Evolutionary conservation across 2,888 invertebrate genomes (phyloP).

Genomic region (Hipparchia semele): DNA sequence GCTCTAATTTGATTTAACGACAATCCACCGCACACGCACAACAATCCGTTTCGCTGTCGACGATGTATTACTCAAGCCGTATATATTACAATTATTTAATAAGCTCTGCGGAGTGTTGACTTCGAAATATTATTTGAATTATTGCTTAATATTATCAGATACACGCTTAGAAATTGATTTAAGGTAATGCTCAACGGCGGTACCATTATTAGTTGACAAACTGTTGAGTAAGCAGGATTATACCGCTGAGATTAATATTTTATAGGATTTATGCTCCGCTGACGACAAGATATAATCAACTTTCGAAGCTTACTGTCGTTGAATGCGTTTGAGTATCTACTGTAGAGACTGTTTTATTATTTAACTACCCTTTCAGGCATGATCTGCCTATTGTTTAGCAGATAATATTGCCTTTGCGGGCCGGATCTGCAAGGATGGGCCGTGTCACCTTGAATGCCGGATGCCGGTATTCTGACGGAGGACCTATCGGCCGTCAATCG

Average conservation of each 20-base stretch:
- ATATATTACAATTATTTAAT: constrained; percentile 31
- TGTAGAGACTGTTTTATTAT: constrained; percentile 24
- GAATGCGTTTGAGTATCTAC: constrained; percentile 9
- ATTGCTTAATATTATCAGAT: constrained; percentile 25
- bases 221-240: constrained; percentile 20
- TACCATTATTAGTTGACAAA: constrained; percentile 22
- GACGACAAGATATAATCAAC: constrained; percentile 20
- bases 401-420: constrained; percentile 51
- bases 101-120: constrained; percentile 24
- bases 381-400: constrained; percentile 45
- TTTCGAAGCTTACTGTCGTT: constrained; percentile 1
- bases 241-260: constrained; percentile 14
- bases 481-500: constrained; percentile 80
- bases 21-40: constrained; percentile 66
- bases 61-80: constrained; percentile 54
- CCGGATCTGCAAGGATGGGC: constrained; percentile 76
- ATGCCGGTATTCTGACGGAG: constrained; percentile 71
- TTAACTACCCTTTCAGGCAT: constrained; percentile 37
- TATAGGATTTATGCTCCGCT: constrained; percentile 13
- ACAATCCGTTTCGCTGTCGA: constrained; percentile 59
- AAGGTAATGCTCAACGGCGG: constrained; percentile 9
- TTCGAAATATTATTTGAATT: constrained; percentile 18
- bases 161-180: constrained; percentile 34
- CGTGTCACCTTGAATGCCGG: constrained; percentile 81
- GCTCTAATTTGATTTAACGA: constrained; percentile 80